Conservation (phyloP, 2,888 invertebrate genomes). For the Polydrusus pterygomalis region DNA sequence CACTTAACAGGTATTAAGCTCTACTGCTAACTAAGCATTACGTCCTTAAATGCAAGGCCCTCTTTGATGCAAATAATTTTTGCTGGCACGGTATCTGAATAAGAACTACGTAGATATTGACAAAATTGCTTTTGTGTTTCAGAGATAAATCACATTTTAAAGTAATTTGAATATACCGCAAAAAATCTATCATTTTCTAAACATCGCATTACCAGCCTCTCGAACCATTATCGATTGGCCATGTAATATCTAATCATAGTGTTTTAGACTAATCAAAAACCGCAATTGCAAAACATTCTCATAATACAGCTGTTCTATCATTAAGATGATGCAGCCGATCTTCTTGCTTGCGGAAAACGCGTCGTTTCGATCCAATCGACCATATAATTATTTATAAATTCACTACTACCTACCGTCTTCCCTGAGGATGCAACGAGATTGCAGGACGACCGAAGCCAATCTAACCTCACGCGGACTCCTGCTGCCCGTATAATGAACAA, state of each 20-base stretch:
- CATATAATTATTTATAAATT: constrained; percentile 43
- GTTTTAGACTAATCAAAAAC: neutral
- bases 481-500: constrained; percentile 28
- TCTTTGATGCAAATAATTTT: no score
- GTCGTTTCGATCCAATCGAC: constrained; percentile 29
- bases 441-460: constrained; percentile 30
- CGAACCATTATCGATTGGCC: neutral
- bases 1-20: no score
- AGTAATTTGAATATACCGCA: neutral
- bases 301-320: constrained; percentile 3
- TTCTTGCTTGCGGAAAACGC: constrained; percentile 10
- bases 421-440: constrained; percentile 35
- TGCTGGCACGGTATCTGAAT: no score
- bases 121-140: no score
- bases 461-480: constrained; percentile 24
- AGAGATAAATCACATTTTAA: neutral
- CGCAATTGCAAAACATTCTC: constrained; percentile 1
- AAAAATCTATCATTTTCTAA: neutral
- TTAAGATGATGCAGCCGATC: neutral
- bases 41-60: no score
- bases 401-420: constrained; percentile 32
- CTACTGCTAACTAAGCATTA: no score
- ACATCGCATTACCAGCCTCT: neutral
- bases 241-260: constrained; percentile 2
- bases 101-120: no score